Evolutionary conservation across 2,113 vertebrate species (phyloP).

Genomic region (Eira barbara): DNA sequence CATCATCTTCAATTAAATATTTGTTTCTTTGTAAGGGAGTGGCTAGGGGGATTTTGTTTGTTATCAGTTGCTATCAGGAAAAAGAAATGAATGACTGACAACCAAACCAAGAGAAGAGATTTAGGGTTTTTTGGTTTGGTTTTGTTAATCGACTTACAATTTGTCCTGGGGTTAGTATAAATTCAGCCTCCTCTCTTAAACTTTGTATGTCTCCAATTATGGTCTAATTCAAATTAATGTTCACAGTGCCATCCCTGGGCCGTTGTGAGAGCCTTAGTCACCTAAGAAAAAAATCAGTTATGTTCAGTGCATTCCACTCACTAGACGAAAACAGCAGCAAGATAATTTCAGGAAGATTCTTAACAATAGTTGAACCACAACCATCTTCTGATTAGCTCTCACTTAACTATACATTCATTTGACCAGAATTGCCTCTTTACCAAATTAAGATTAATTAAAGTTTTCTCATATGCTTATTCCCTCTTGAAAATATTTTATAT

Average conservation of each 20-base stretch:
- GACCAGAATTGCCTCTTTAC: background rate
- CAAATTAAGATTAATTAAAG: background rate
- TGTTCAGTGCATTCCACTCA: background rate
- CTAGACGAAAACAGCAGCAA: background rate
- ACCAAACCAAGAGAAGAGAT: background rate
- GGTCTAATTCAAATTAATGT: background rate
- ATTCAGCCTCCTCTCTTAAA: constrained; percentile 14
- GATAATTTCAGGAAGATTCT: background rate
- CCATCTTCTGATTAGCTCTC: background rate
- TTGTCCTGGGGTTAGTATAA: constrained; percentile 15
- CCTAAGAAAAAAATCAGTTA: constrained; percentile 41
- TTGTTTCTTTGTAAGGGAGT: background rate
- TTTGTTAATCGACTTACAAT: background rate
- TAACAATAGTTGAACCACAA: background rate
- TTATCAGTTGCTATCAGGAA: background rate
- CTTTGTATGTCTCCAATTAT: background rate
- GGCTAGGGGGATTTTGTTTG: background rate
- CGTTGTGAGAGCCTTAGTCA: background rate
- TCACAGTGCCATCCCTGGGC: background rate
- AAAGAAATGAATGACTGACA: constrained; percentile 4
- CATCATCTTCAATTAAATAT: constrained; percentile 11
- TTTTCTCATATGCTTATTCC: background rate
- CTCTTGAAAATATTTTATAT: constrained; percentile 5
- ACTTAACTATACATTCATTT: background rate
- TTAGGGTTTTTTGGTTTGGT: background rate